phyloP scores from a whole-genome alignment of 2,888 invertebrate genomes.

The Acanthococcus lagerstroemiae region DNA sequence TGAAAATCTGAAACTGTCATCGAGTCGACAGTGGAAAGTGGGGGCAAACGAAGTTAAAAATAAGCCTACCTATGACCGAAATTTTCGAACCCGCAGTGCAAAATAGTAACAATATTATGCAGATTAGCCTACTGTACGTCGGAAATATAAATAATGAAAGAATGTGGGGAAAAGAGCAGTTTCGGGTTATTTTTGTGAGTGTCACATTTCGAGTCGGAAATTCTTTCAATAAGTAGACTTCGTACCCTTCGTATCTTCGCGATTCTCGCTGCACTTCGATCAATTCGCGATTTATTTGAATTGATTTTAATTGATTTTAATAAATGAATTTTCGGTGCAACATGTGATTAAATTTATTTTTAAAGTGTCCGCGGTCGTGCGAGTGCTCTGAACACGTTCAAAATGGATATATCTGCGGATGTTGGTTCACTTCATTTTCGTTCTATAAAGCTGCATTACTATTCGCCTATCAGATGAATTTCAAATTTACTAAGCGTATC shows the following conservation, averaged over 20 bases:
- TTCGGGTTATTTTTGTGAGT: not conserved
- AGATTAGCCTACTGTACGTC: not conserved
- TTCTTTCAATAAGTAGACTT: not conserved
- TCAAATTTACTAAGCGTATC: too few species aligned
- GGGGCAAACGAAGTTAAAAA: slow-evolving; percentile 22
- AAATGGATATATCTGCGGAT: slow-evolving; percentile 39
- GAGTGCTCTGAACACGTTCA: too few species aligned
- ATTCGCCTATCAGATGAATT: not conserved
- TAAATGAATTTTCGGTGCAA: too few species aligned
- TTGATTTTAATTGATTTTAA: too few species aligned
- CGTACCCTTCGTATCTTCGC: too few species aligned
- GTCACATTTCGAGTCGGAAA: not conserved
- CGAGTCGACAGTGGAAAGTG: not conserved
- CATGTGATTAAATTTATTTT: too few species aligned
- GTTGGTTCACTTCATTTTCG: slow-evolving; percentile 35
- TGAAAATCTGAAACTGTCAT: not conserved
- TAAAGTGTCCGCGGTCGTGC: not conserved
- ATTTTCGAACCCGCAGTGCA: slow-evolving; percentile 8
- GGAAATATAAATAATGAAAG: not conserved
- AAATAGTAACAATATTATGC: not conserved
- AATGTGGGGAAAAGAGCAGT: not conserved
- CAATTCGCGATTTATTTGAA: too few species aligned
- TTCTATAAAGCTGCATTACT: not conserved
- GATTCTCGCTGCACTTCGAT: too few species aligned
- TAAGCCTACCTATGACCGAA: slow-evolving; percentile 25